Evolutionary conservation across 2,888 invertebrate genomes (phyloP).

Genomic region (Panzeria rudis): DNA sequence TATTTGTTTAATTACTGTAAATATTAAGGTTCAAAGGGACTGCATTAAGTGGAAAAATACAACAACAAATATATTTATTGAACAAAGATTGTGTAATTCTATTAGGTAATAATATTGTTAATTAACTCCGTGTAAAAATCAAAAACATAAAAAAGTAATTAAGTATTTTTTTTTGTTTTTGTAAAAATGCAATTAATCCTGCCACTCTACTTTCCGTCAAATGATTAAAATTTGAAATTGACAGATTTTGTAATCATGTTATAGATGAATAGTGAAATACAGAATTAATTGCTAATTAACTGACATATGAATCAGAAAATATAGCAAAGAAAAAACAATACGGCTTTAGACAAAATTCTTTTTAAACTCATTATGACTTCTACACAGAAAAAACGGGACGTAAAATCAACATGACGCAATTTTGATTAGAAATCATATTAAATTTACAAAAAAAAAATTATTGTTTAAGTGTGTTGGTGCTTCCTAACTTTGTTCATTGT

Average conservation of each 20-base stretch:
- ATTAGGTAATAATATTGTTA: constrained; percentile 17
- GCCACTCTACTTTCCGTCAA: background rate
- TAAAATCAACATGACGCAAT: no score
- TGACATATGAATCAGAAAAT: background rate
- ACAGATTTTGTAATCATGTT: no score
- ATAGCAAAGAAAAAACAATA: no score
- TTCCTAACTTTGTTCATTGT: no score
- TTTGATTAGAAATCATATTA: no score
- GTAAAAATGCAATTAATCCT: background rate
- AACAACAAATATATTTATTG: constrained; percentile 14
- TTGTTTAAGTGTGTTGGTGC: no score
- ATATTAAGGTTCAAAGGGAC: constrained; percentile 48
- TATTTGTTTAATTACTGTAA: constrained; percentile 43
- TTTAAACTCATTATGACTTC: no score
- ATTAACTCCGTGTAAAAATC: constrained; percentile 41
- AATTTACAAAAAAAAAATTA: no score
- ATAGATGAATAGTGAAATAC: no score
- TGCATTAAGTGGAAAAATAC: constrained; percentile 30
- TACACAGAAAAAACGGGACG: no score
- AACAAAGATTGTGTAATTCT: background rate
- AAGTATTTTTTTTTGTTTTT: constrained; percentile 9
- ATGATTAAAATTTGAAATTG: constrained; percentile 1
- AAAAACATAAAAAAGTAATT: background rate
- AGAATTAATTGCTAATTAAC: background rate
- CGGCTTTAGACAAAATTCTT: no score